Evolutionary conservation across 2,113 vertebrate genomes (phyloP).

Genomic region (Isichthys henryi): DNA sequence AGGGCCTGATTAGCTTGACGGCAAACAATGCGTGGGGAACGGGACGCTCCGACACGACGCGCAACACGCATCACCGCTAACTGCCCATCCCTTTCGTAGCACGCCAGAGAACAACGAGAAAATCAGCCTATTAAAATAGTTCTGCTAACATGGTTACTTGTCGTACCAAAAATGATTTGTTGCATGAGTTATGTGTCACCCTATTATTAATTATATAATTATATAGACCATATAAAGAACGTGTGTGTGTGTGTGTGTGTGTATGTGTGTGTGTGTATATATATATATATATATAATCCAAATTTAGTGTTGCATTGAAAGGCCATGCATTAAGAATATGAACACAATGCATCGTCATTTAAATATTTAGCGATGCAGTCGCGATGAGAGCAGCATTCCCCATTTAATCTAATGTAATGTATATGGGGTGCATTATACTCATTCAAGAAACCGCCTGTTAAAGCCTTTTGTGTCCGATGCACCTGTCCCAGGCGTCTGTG

Average conservation of each 20-base stretch:
- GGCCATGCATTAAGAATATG: neutral
- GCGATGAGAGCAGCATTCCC: neutral
- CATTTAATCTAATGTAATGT: slow-evolving; percentile 11
- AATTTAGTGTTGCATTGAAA: neutral
- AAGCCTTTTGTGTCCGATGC: slow-evolving; percentile 39
- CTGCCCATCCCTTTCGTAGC: neutral
- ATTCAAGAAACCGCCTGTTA: slow-evolving; percentile 26
- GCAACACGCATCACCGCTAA: neutral
- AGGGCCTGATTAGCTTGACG: slow-evolving; percentile 22
- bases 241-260: neutral
- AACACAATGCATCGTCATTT: neutral
- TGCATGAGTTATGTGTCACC: neutral
- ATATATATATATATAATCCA: neutral
- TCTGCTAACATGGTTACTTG: neutral
- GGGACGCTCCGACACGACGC: neutral
- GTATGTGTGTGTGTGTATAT: too few relatives aligned
- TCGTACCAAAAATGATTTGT: too few relatives aligned
- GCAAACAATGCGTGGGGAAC: neutral
- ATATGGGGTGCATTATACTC: slow-evolving; percentile 46
- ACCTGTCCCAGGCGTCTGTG: slow-evolving; percentile 33
- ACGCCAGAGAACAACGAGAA: neutral
- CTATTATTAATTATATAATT: neutral
- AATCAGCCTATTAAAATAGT: neutral
- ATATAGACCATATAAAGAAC: neutral
- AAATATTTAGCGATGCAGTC: neutral